Conservation (phyloP, 2,888 invertebrate genomes). For the Eremobia ochroleuca region DNA sequence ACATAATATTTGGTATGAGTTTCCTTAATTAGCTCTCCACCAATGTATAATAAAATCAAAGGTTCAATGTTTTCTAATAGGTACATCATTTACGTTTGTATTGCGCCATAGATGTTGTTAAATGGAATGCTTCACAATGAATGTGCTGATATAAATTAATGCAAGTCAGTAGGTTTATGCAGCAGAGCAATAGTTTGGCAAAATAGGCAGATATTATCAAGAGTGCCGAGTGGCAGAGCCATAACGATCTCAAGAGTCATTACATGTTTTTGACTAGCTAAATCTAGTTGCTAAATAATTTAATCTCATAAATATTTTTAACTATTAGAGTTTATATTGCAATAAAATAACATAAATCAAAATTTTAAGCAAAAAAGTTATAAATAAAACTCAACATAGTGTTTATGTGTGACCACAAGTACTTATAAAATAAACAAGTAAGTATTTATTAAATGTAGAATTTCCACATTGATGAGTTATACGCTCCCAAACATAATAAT, state of each 20-base stretch:
- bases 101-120: neutral
- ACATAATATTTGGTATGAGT: neutral
- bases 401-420: neutral
- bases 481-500: neutral
- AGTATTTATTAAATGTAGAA: neutral
- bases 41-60: neutral
- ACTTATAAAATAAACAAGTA: neutral
- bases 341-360: conserved; percentile 1
- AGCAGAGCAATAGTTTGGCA: neutral
- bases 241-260: conserved; percentile 2
- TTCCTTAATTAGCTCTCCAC: neutral
- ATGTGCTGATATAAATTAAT: conserved; percentile 15
- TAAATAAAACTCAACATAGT: neutral
- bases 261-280: neutral
- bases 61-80: neutral
- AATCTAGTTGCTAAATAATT: neutral
- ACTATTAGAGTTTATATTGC: neutral
- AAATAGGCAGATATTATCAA: neutral
- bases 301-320: neutral
- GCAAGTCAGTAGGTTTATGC: neutral
- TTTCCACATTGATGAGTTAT: neutral
- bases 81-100: neutral
- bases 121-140: conserved; percentile 6
- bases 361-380: neutral
- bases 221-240: neutral